A percentile compares a stretch with the other conserved stretches of the same genome.
phyloP scores from a whole-genome alignment of 2,797 vertebrate species.

The Sphenopsis melanotis region DNA sequence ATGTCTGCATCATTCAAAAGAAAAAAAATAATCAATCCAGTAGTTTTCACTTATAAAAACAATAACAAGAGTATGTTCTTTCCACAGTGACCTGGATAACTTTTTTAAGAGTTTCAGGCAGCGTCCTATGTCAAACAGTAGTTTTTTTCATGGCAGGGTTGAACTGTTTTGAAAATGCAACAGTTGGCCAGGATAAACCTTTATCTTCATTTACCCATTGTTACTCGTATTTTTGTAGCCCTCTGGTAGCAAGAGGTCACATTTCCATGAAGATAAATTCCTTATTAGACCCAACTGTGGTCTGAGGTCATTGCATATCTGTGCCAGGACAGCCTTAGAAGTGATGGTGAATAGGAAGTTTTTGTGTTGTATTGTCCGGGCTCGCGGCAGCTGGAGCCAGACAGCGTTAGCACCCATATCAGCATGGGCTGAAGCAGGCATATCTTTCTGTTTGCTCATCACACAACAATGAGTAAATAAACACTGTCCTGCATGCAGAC shows the following conservation, averaged over 20 bases:
- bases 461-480: slow-evolving; percentile 89
- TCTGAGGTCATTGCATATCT: slow-evolving; percentile 75
- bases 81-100: not conserved
- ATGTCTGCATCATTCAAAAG: not conserved
- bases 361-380: slow-evolving; percentile 76
- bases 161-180: slow-evolving; percentile 56
- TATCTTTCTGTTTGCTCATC: slow-evolving; percentile 87
- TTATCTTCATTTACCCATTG: slow-evolving; percentile 73
- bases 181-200: slow-evolving; percentile 58
- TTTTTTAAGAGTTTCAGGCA: slow-evolving; percentile 8
- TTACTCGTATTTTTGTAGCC: slow-evolving; percentile 64
- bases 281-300: slow-evolving; percentile 52
- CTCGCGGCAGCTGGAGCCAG: slow-evolving; percentile 82
- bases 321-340: slow-evolving; percentile 70
- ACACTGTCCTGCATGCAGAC: slow-evolving; percentile 76
- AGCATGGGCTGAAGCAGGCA: slow-evolving; percentile 74
- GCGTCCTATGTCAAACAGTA: not conserved
- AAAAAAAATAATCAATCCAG: not conserved
- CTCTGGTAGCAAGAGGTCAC: slow-evolving; percentile 68
- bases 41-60: not conserved
- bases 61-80: not conserved
- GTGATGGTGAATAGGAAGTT: slow-evolving; percentile 75
- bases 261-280: slow-evolving; percentile 79
- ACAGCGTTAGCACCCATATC: slow-evolving; percentile 82
- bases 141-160: slow-evolving; percentile 37